Evolutionary conservation across 2,113 vertebrate genomes (phyloP), one percentile per base, ranked within the genome.

Genomic region (Grus americana): DNA sequence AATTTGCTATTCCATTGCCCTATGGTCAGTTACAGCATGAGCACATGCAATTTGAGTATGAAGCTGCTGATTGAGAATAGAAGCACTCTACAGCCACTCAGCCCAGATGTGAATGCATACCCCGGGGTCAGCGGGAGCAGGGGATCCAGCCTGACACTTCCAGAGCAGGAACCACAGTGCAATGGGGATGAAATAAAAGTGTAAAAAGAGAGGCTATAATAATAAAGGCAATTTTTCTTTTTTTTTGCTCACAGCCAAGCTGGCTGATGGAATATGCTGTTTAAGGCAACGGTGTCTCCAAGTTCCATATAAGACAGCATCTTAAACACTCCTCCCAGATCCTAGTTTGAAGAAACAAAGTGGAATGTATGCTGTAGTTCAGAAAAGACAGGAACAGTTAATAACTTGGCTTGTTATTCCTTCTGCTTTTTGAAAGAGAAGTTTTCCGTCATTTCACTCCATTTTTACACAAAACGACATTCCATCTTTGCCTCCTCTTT

Each of bases 91-190:
- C 49, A 90, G 46, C 7, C 46, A 14, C 9, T 26, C 63, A 54
- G 27, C 30, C 30, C 16, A 47, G 66, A 30, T 50, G 24, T 55
- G 44, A 67, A n/a, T 23, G 19, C 19, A 40, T 34, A 65, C 4
- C 4, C 38, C 0, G 0, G 12, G 13, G 12, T 61, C 36, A 52
- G 52, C 2, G 1, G 10, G 49, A 68, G 9, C 1, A 2, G 2
- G 12, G 12, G 12, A 68, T 47, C 22, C 32, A 74, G 55, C 18
- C 6, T 55, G 46, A 19, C 8, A 12, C 15, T 78, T 90, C 32
- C n/a, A 66, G 66, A 81, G n/a, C 26, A 76, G 47, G 3, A 93
- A 22, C 34, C 52, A 55, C 18, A 87, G 62, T 1, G 5, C 27
- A 62, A 59, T 23, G 22, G 22, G 16, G 32, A 32, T 57, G 46